Evolutionary conservation across 2,888 invertebrate species (phyloP).

Genomic region (Perizoma affinitatum): DNA sequence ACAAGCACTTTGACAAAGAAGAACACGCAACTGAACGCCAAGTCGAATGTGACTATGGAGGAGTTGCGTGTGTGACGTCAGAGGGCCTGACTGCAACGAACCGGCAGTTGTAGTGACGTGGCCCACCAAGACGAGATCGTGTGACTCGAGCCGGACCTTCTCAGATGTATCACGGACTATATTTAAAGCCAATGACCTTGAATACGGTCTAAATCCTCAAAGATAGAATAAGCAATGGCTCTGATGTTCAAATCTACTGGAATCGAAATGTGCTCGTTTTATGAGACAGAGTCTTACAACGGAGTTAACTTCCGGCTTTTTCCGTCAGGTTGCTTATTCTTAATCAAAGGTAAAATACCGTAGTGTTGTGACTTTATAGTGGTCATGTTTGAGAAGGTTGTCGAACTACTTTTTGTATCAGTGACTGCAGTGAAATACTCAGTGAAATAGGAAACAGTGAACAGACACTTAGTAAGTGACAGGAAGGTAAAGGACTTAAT

Average conservation of each 20-base stretch:
- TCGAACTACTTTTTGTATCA: constrained; percentile 10
- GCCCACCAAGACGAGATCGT: constrained; percentile 80
- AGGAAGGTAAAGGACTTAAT: constrained; percentile 4
- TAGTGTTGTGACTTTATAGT: constrained; percentile 18
- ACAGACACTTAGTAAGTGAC: not conserved
- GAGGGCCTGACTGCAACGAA: constrained; percentile 82
- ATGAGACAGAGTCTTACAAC: no score
- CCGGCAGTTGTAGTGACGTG: constrained; percentile 82
- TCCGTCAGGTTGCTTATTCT: constrained; percentile 9
- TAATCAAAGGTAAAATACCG: constrained; percentile 2
- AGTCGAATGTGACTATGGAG: constrained; percentile 88
- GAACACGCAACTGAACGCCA: constrained; percentile 87
- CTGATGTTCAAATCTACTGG: no score
- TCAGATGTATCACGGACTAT: constrained; percentile 75
- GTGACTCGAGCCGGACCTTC: constrained; percentile 83
- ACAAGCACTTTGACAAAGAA: constrained; percentile 91
- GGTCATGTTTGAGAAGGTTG: constrained; percentile 30
- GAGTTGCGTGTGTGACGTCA: constrained; percentile 93
- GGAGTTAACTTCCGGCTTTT: no score
- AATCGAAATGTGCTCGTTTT: no score
- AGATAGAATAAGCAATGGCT: constrained; percentile 6
- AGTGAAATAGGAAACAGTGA: constrained; percentile 20
- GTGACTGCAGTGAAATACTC: constrained; percentile 23
- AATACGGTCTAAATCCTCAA: not conserved
- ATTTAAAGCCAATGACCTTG: constrained; percentile 43